Evolutionary conservation across 1,140 invertebrate species (phyloP), one percentile per base, ranked within the genome.

Genomic region (Drosophila hydei): DNA sequence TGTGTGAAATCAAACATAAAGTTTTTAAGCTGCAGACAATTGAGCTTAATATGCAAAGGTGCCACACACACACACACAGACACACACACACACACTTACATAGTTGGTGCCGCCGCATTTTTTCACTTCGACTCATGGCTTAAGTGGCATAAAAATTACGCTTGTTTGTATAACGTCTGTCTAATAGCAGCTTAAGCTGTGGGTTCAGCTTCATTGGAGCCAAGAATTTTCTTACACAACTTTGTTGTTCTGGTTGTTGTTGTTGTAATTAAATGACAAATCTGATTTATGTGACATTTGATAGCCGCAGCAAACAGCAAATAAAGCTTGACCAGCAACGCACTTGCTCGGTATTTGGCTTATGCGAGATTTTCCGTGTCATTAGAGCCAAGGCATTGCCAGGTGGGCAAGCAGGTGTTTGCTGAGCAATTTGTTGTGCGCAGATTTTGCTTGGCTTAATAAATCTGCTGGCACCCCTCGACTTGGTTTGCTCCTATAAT

Each of bases 221-320:
- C 51, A 43, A 42, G 47, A n/a, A 33, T 58, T 58, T 48, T 72
- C 40, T 18, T 56, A 21, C 27, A 36, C 59, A 47, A 12, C 11
- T 27, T 12, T 38, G n/a, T n/a, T n/a, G n/a, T n/a, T 50, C 36
- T 52, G 45, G 40, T 38, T 33, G 18, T 48, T 45, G 60, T 65
- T 75, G 60, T 50, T 77, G 75, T 67, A 71, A 73, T 72, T 88
- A 72, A 77, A 75, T 77, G 83, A 72, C 83, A 88, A 88, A 88
- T 88, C 83, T 83, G 83, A 88, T 88, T 88, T 88, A 88, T 88
- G 84, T 79, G 83, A 67, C 84, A 83, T 83, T 79, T 88, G 83
- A 88, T 88, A 87, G 75, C 64, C 25, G 42, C 43, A 56, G 23
- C 48, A 58, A 71, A 65, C 50, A 75, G 67, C 65, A 84, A 67